phyloP scores from a whole-genome alignment of 2,113 vertebrate species.

The Sciurus niger region DNA sequence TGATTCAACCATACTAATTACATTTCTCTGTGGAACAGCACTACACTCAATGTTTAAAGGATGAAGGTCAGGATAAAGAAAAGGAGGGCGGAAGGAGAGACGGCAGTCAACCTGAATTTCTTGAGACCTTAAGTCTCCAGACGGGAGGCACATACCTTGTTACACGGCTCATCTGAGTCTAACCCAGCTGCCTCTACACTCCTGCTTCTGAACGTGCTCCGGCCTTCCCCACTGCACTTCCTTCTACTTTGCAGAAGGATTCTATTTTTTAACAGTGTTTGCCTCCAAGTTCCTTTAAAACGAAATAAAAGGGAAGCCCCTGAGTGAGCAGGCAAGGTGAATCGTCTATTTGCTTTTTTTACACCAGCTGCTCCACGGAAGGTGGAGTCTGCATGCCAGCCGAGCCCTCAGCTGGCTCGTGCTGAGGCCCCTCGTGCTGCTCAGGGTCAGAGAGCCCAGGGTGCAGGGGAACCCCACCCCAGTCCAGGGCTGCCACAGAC shows the following conservation, averaged over 20 bases:
- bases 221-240: background rate
- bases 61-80: background rate
- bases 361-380: background rate
- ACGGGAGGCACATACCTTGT: too few species aligned
- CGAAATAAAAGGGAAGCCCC: background rate
- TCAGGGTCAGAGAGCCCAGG: too few species aligned
- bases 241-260: too few species aligned
- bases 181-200: too few species aligned
- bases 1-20: background rate
- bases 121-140: background rate
- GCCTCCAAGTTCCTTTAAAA: background rate
- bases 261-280: background rate
- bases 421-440: too few species aligned
- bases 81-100: background rate
- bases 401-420: background rate
- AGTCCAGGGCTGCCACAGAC: background rate
- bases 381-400: background rate
- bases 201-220: background rate
- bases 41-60: background rate
- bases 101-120: rapidly evolving
- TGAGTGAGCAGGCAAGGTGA: background rate
- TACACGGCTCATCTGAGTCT: rapidly evolving
- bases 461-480: too few species aligned
- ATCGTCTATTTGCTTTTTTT: background rate
- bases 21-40: rapidly evolving